phyloP scores from a whole-genome alignment of 1,140 invertebrate genomes.

The Sweltsa coloradensis region DNA sequence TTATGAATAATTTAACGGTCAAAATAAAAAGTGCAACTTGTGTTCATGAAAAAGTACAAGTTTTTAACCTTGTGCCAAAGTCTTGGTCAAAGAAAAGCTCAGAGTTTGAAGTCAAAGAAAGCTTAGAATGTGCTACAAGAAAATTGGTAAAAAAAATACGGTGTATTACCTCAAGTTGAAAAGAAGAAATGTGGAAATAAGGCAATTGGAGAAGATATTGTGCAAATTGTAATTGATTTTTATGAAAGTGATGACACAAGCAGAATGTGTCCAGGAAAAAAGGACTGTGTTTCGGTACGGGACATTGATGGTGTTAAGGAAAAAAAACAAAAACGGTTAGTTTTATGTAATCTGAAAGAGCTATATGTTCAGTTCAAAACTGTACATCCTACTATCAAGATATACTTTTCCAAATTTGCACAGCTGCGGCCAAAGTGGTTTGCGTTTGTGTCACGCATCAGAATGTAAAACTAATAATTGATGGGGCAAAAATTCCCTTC shows the following conservation, averaged over 20 bases:
- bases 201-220: slow-evolving; percentile 5
- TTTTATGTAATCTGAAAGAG: slow-evolving; percentile 20
- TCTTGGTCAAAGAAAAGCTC: slow-evolving; percentile 1
- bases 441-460: slow-evolving; percentile 15
- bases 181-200: slow-evolving; percentile 3
- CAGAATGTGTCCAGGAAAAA: slow-evolving; percentile 18
- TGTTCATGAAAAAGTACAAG: slow-evolving; percentile 2
- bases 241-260: slow-evolving; percentile 20
- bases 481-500: slow-evolving; percentile 8
- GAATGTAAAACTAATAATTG: slow-evolving; percentile 20
- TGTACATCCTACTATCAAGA: slow-evolving; percentile 14
- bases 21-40: neutral
- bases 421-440: slow-evolving; percentile 16
- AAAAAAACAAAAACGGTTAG: slow-evolving; percentile 18
- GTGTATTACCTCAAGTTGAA: slow-evolving; percentile 5
- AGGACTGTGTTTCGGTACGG: slow-evolving; percentile 18
- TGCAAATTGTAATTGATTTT: slow-evolving; percentile 18
- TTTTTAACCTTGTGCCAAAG: slow-evolving; percentile 2
- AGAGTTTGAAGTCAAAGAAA: slow-evolving; percentile 11
- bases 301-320: slow-evolving; percentile 7
- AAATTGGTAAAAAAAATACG: slow-evolving; percentile 12
- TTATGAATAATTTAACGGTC: neutral
- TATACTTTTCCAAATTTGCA: slow-evolving; percentile 10
- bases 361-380: slow-evolving; percentile 16
- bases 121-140: slow-evolving; percentile 5